Base-by-base conservation (phyloP, 2,797 vertebrate genomes). In the Pygocentrus nattereri region DNA sequence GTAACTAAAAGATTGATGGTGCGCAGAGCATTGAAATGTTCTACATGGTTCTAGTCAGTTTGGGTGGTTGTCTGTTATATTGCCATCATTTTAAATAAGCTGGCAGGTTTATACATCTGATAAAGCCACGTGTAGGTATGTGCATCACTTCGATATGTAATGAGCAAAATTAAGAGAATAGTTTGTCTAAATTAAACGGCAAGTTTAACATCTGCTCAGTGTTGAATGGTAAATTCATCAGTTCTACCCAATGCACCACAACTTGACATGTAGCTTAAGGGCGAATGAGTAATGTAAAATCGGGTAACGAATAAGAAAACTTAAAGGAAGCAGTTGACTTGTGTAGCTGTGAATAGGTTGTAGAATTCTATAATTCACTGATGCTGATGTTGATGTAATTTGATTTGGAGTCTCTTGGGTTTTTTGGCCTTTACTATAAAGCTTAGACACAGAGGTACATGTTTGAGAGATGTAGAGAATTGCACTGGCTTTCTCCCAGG, bases 401-500 rank as follows among this genome's bases (percentile, higher is more conserved):
- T 44, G 41, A 31, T 68, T 58, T 44, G 41, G n/a, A 16, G 31
- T 23, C 68, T 54, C 54, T 56, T 56, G 56, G 19, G 18, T 7
- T 25, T 15, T 11, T 44, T 11, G 2, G 10, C 30, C 11, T 38
- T 72, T 41, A 8, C 30, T 49, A n/a, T 74, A 30, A 74, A 58
- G 59, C 38, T 19, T 56, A 10, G 21, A n/a, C 16, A 25, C 50
- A 38, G n/a, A 73, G 27, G 49, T 13, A 82, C 44, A 41, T 49
- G 30, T 61, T 5, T 77, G 54, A 72, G 21, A 75, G 19, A 52
- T 70, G 23, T 62, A 71, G 41, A 56, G 47, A 31, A 23, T 76
- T 76, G 65, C 67, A 74, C 61, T 67, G 75, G 61, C 30, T 77
- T 67, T 31, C 73, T 82, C 18, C 61, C 44, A 68, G 23, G 56